A percentile compares a stretch with the other conserved stretches of the same genome.
Conservation (phyloP, 64 coral and sea anemone genomes). For the Montipora efflorescens region DNA sequence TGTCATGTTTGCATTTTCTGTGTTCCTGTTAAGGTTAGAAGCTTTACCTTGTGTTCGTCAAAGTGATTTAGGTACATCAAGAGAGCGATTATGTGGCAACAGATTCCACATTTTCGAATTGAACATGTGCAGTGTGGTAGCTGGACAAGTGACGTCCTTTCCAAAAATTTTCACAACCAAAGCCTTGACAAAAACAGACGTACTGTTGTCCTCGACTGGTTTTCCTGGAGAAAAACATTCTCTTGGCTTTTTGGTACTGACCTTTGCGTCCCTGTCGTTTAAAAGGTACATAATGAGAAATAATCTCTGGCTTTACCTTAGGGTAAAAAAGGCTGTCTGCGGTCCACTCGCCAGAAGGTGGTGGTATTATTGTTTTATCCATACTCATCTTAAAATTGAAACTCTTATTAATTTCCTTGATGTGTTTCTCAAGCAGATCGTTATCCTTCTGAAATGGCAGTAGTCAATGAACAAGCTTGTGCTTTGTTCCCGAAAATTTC, state of each 20-base stretch:
- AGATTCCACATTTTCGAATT: slow-evolving; percentile 52
- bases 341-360: slow-evolving; percentile 54
- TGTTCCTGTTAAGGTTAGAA: slow-evolving; percentile 41
- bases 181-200: background rate
- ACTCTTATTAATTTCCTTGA: slow-evolving; percentile 36
- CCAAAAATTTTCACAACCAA: slow-evolving; percentile 21
- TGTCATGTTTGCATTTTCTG: slow-evolving; percentile 61
- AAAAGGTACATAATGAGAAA: background rate
- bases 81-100: slow-evolving; percentile 53
- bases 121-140: slow-evolving; percentile 43
- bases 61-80: slow-evolving; percentile 22
- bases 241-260: slow-evolving; percentile 63
- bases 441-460: slow-evolving; percentile 44
- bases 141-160: slow-evolving; percentile 32
- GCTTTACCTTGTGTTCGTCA: too few relatives aligned
- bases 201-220: background rate
- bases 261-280: slow-evolving; percentile 30
- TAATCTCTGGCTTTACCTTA: slow-evolving; percentile 14
- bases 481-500: slow-evolving; percentile 1
- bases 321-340: slow-evolving; percentile 38
- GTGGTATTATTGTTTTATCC: slow-evolving; percentile 30
- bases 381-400: slow-evolving; percentile 54
- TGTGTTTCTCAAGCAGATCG: slow-evolving; percentile 43
- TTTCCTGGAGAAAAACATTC: slow-evolving; percentile 38
- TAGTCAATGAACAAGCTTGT: background rate